phyloP scores from a whole-genome alignment of 1,140 invertebrate species.

The Spodoptera litura region DNA sequence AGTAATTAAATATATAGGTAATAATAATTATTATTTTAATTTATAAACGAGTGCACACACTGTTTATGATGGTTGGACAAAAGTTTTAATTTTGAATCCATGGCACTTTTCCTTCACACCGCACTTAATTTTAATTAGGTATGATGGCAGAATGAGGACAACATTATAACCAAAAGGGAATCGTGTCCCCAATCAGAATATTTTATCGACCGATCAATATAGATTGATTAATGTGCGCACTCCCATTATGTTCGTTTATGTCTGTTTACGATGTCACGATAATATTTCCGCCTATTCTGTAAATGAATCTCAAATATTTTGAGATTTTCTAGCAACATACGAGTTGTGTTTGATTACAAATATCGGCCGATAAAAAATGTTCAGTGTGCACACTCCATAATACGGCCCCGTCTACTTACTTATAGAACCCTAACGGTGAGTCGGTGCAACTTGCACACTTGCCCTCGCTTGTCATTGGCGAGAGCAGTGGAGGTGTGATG shows the following conservation, averaged over 20 bases:
- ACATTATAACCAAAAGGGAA: constrained; percentile 25
- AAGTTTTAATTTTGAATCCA: constrained; percentile 25
- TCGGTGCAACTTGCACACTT: constrained; percentile 40
- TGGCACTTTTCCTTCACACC: not conserved
- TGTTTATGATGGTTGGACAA: constrained; percentile 30
- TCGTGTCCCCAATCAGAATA: constrained; percentile 18
- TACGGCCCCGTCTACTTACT: constrained; percentile 36
- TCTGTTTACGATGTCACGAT: not conserved
- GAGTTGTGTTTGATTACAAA: not conserved
- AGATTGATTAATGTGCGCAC: constrained; percentile 37
- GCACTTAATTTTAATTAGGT: no score
- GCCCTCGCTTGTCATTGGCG: constrained; percentile 41
- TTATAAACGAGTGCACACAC: constrained; percentile 36
- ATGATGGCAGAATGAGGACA: constrained; percentile 6
- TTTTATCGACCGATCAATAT: constrained; percentile 34
- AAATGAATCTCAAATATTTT: not conserved
- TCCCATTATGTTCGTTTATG: constrained; percentile 26
- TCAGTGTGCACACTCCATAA: constrained; percentile 39
- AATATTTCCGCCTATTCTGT: constrained; percentile 4
- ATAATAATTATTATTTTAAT: not conserved
- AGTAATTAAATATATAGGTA: constrained; percentile 12
- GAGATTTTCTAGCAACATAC: not conserved
- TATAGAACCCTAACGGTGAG: constrained; percentile 41
- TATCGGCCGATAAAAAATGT: constrained; percentile 41
- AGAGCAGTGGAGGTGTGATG: constrained; percentile 40